Evolutionary conservation across 2,113 vertebrate species (phyloP), one percentile per base, ranked within the genome.

Genomic region (Scalopus aquaticus): DNA sequence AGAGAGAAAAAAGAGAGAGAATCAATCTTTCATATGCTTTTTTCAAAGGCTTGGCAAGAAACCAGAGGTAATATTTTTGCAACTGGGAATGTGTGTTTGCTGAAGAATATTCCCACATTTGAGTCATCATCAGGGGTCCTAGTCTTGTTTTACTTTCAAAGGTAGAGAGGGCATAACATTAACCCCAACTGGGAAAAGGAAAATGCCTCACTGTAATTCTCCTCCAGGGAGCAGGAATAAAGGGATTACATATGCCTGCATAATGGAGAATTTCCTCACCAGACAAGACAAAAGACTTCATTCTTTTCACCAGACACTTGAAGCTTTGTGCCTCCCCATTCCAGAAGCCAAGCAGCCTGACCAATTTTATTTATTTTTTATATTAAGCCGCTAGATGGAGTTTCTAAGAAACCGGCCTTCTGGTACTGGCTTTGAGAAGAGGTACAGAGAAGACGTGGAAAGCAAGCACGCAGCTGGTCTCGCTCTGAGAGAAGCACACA

Each of bases 21-120:
- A 64, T 96, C 94, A 96, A 73, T 93, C 60, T 42, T 17, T 96
- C 54, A 90, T 95, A 70, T 78, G n/a, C 94, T 37, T 94, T 96
- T 86, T 89, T 69, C 95, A 95, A 60, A 93, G 94, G 85, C 80
- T 79, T 97, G 96, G 89, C 96, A 97, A 95, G 85, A 85, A 84
- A 95, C 96, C 97, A 97, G 95, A 69, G 88, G 95, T 97, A 97
- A 95, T 97, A 91, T 97, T 95, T 97, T 97, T 96, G 95, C 96
- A 97, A 98, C 96, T 96, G 93, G 96, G 93, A 96, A 90, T 94
- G 82, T 91, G 90, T 97, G 96, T 97, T 97, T 97, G 97, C 95
- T 93, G 92, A 96, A 96, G 95, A 97, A 96, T 96, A 97, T 97
- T 97, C 97, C 97, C 97, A 97, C 95, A 96, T 97, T 97, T 89